Evolutionary conservation across 2,797 vertebrate genomes (phyloP).

Genomic region (Podarcis siculus): DNA sequence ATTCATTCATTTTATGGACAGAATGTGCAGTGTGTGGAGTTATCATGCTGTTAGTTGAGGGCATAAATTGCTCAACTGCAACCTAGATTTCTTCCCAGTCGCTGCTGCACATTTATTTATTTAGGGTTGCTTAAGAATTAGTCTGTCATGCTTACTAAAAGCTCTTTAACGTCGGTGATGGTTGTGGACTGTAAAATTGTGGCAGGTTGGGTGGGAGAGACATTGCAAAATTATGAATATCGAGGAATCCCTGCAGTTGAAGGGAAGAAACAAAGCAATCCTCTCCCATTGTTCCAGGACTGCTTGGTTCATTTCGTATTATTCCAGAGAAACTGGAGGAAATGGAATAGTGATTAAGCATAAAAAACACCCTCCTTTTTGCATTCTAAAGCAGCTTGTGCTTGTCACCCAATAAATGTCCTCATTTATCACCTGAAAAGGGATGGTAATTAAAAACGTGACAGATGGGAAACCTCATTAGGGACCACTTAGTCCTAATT

Average conservation of each 20-base stretch:
- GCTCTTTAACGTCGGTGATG: not conserved
- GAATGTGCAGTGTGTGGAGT: not conserved
- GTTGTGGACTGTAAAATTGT: not conserved
- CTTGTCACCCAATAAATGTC: not conserved
- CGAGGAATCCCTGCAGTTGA: not conserved
- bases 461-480: conserved; percentile 30
- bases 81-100: not conserved
- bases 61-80: not conserved
- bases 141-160: not conserved
- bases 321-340: not conserved
- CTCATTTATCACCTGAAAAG: conserved; percentile 27
- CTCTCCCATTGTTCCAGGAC: not conserved
- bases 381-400: not conserved
- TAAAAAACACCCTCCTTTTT: not conserved
- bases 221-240: not conserved
- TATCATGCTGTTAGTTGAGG: not conserved
- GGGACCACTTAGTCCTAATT: conserved; percentile 1
- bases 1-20: too few relatives aligned
- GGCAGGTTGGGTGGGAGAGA: not conserved
- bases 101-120: not conserved
- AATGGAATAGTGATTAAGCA: conserved; percentile 13
- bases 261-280: not conserved
- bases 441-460: conserved; percentile 24
- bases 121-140: not conserved
- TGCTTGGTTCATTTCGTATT: not conserved